A percentile compares a stretch with the other conserved stretches of the same genome.
phyloP scores from a whole-genome alignment of 2,888 invertebrate genomes.

The Alcis repandata region DNA sequence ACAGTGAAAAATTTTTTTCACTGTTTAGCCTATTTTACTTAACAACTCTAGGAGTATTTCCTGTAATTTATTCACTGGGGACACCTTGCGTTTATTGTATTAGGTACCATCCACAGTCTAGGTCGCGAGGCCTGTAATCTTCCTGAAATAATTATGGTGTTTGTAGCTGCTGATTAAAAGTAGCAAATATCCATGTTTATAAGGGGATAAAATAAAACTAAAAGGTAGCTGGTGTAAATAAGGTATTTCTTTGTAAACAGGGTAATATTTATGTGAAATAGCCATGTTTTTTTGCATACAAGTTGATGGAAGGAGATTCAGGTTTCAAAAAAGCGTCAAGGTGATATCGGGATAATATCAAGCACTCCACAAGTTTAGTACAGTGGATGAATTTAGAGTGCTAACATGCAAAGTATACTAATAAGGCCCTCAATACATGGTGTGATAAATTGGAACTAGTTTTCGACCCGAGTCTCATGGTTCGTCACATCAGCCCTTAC shows the following conservation, averaged over 20 bases:
- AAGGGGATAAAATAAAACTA: neutral
- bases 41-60: neutral
- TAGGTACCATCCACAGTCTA: neutral
- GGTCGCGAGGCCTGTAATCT: neutral
- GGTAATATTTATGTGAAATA: neutral
- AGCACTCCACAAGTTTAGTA: conserved; percentile 14
- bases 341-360: neutral
- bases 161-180: neutral
- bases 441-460: neutral
- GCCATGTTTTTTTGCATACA: neutral
- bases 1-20: conserved; percentile 14
- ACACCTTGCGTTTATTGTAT: neutral
- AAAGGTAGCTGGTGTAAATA: neutral
- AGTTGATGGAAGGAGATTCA: neutral
- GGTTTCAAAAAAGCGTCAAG: neutral
- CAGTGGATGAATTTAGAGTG: neutral
- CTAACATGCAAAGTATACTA: neutral
- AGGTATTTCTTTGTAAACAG: neutral
- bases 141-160: neutral
- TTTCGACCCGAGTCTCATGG: neutral
- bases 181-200: neutral
- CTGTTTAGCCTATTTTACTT: too few species aligned
- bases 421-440: neutral
- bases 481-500: neutral
- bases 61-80: neutral